phyloP scores from a whole-genome alignment of 2,888 invertebrate genomes.

The Agrochola litura region DNA sequence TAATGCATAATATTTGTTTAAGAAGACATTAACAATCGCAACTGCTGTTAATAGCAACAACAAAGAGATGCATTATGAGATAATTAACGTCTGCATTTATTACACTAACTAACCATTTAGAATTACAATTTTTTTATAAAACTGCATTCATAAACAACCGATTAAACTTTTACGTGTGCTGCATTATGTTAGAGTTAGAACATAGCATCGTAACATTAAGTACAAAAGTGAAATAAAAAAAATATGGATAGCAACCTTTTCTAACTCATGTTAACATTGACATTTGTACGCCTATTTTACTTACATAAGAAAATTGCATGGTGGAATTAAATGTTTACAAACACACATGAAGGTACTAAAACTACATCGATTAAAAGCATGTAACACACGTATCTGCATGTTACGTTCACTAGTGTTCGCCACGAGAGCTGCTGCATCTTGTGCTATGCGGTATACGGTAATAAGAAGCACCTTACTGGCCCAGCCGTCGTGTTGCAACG shows the following conservation, averaged over 20 bases:
- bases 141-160: constrained; percentile 13
- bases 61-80: constrained; percentile 23
- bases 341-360: constrained; percentile 66
- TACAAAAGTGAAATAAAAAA: constrained; percentile 50
- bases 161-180: neutral
- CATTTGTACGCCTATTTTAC: constrained; percentile 77
- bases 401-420: constrained; percentile 65
- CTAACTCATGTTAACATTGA: constrained; percentile 84
- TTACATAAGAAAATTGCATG: constrained; percentile 79
- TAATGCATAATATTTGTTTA: constrained; percentile 30
- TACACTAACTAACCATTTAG: constrained; percentile 16
- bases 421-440: constrained; percentile 72
- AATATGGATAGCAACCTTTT: constrained; percentile 75
- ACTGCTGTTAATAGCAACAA: constrained; percentile 26
- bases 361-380: constrained; percentile 58
- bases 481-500: constrained; percentile 82
- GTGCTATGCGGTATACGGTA: constrained; percentile 71
- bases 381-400: constrained; percentile 51
- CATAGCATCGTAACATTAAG: neutral
- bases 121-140: constrained; percentile 14
- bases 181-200: neutral
- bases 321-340: constrained; percentile 78
- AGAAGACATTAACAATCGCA: constrained; percentile 21
- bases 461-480: constrained; percentile 75
- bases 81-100: constrained; percentile 27